Base-by-base conservation (phyloP, 2,113 vertebrate genomes). In the Conger conger region DNA sequence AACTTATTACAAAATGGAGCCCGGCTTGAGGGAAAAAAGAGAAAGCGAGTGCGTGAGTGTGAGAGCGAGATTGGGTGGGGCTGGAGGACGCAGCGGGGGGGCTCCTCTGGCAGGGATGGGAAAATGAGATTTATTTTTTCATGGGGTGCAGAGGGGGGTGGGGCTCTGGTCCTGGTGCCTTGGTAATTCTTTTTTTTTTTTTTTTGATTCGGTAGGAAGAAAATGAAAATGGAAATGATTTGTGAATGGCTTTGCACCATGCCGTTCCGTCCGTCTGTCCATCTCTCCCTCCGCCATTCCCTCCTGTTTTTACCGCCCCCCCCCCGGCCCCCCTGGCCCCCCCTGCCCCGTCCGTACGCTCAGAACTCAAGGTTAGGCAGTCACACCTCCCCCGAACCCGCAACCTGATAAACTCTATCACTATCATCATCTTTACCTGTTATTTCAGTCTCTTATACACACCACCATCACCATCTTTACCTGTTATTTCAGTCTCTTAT, bases 1-100 rank as follows among this genome's bases (percentile, higher is more conserved):
- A 95, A 95, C 91, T 94, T 94, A 95, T 94, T 93, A 93, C 93
- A 95, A 95, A 94, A 95, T 93, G 92, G 93, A 93, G 92, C 90
- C 89, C 90, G 93, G 90, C 92, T 92, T 88, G 89, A 87, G 91
- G 87, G 82, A 79, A 40, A 79, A 63, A 38, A 53, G 83, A 88
- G 92, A 93, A 89, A 93, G 92, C 91, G 91, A 90, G 92, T 92
- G 91, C 90, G 92, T 94, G 90, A 92, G 90, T 89, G 88, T 90
- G 86, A 92, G 91, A 88, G 89, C 78, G 84, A 86, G 80, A 85
- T 88, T 88, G 90, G 92, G 91, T 87, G 92, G 89, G 88, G 89
- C 81, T 80, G 89, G 87, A 90, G 88, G 87, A 90, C 88, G 87
- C 89, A 91, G 93, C 84, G 86, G 86, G 86, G 90, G 87, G 91